Percentiles rank a stretch among this genome's conserved stretches.
Evolutionary conservation across 2,888 invertebrate genomes (phyloP).

Genomic region (Melanophora roralis): DNA sequence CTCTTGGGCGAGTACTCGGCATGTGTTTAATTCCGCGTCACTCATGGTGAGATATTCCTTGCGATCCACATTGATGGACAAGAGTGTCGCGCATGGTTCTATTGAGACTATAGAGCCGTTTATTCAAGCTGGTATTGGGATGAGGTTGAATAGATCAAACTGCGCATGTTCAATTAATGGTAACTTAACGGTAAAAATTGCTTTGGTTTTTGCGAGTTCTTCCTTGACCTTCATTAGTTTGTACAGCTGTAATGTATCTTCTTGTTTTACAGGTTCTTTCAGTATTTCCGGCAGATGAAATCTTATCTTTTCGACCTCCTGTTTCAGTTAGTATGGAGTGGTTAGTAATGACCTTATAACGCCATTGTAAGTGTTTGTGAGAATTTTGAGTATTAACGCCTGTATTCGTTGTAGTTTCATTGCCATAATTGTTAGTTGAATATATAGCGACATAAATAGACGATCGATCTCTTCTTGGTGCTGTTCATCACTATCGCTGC

Average conservation of each 20-base stretch:
- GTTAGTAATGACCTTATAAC: neutral
- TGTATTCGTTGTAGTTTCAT: neutral
- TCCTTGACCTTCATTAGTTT: neutral
- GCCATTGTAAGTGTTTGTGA: neutral
- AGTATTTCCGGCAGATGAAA: neutral
- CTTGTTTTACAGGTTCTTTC: neutral
- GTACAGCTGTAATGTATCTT: neutral
- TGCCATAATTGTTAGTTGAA: constrained; percentile 10
- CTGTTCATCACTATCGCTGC: neutral
- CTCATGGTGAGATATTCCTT: neutral
- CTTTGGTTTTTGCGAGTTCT: neutral
- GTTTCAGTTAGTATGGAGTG: neutral
- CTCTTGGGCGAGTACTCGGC: neutral
- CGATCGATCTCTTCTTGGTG: neutral
- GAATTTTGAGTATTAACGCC: neutral
- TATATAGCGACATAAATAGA: neutral
- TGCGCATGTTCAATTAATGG: neutral
- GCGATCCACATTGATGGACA: neutral
- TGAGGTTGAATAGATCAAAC: neutral
- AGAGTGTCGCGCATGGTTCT: neutral
- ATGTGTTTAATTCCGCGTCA: neutral
- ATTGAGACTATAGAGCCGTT: neutral
- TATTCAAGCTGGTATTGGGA: neutral
- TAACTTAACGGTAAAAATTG: neutral
- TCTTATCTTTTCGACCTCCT: neutral